phyloP scores from a whole-genome alignment of 2,113 vertebrate genomes.

The Sinocyclocheilus rhinocerous region DNA sequence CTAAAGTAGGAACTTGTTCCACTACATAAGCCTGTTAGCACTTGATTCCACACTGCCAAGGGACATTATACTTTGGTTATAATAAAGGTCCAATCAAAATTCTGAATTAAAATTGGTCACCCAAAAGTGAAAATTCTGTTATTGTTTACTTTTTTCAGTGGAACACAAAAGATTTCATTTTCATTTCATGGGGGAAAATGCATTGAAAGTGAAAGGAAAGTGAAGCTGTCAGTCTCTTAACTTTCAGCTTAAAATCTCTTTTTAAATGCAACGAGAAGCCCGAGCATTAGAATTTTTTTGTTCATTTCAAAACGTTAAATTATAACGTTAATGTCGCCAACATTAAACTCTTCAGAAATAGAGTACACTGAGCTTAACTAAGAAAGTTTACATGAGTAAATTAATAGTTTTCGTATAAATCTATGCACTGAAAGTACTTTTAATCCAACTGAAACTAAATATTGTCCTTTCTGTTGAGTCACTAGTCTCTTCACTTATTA shows the following conservation, averaged over 20 bases:
- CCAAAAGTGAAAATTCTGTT: not conserved
- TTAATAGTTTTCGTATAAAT: not conserved
- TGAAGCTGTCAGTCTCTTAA: not conserved
- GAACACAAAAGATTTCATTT: not conserved
- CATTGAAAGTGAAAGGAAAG: not conserved
- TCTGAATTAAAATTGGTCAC: not conserved
- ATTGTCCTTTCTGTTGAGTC: not conserved
- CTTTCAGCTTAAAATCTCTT: not conserved
- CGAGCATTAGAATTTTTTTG: not conserved
- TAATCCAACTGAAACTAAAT: not conserved
- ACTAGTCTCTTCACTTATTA: not conserved
- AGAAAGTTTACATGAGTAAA: not conserved
- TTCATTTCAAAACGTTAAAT: not conserved
- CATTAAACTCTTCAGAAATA: not conserved
- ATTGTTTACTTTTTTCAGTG: not conserved
- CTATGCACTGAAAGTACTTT: not conserved
- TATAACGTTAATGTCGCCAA: not conserved
- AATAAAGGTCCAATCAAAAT: not conserved
- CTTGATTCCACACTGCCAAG: conserved; percentile 30
- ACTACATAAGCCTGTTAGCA: conserved; percentile 64
- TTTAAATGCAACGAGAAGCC: not conserved
- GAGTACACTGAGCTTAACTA: not conserved
- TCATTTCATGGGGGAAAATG: not conserved
- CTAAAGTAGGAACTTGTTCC: conserved; percentile 61
- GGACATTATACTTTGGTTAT: not conserved